Evolutionary conservation across 2,113 vertebrate species (phyloP), one percentile per base, ranked within the genome.

Genomic region (Alethe diademata): DNA sequence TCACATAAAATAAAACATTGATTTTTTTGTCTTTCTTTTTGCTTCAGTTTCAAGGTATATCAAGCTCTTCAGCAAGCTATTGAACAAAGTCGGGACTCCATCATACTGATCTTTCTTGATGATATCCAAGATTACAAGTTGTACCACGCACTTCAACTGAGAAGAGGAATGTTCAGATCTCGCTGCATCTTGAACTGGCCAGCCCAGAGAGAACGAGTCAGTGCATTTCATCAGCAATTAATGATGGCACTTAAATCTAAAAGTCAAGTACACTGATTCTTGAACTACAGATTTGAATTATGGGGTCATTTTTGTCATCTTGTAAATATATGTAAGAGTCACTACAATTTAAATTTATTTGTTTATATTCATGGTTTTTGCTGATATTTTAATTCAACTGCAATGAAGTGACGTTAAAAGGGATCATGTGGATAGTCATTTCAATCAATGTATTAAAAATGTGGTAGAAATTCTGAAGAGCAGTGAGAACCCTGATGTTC

Each of bases 51-150:
- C 96, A 99, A 98, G 96, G 98, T 98, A 14, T 97, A 99, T 50
- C 99, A 99, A 6, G 99, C 99, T 29, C 95, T 99, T 90, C 98
- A 99, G 82, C 98, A 99, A 98, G 98, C 98, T 81, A 97, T 99
- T 73, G 99, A 99, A 96, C 98, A 98, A 95, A 99, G 98, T 93
- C 98, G 98, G 22, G 98, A 99, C 95, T 99, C 99, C 7, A 98
- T 99, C 90, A 97, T 99, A 66, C 62, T 99, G 96, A 97, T 99
- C 72, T 99, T 99, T 95, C 97, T 99, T 70, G 97, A 99, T 51
- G 98, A 99, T 25, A 98, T 99, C 50, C 98, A 98, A 16, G 99
- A 99, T 96, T 98, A 99, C 95, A 99, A 97, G 91, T 86, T 99
- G 67, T 98, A 98, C 58, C 98, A 97, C 2, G 97, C 98, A 9